Conservation (phyloP, 2,797 vertebrate species). For the Tympanoctomys barrerae region DNA sequence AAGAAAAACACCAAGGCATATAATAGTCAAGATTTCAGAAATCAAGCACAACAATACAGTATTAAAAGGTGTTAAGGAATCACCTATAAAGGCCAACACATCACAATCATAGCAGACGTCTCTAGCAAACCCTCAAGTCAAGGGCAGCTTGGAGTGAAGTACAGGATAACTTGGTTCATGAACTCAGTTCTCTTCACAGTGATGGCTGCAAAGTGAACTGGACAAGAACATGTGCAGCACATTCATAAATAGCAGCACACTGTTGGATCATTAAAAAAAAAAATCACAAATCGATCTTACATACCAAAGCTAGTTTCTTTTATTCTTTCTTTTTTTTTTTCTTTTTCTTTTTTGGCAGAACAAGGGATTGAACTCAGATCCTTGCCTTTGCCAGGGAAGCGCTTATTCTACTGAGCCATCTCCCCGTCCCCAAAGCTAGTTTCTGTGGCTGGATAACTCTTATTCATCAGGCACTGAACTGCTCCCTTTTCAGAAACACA, state of each 20-base stretch:
- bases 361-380: too few relatives aligned
- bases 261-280: neutral
- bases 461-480: neutral
- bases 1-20: neutral
- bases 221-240: neutral
- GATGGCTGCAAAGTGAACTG: neutral
- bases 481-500: neutral
- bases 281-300: neutral
- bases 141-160: neutral
- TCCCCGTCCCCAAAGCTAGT: neutral
- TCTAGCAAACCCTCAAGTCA: neutral
- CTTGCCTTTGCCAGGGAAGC: too few relatives aligned
- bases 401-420: too few relatives aligned
- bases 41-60: neutral
- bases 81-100: neutral
- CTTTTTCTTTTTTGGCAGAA: too few relatives aligned
- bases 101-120: neutral
- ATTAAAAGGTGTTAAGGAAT: neutral
- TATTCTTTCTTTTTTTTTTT: too few relatives aligned
- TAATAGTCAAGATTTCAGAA: neutral
- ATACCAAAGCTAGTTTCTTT: neutral
- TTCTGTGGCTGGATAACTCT: slow-evolving; percentile 3
- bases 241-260: neutral
- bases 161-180: neutral
- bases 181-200: neutral